These are phyloP conservation scores for Tiliacea citrago DNA, from an alignment of 2,888 invertebrate genomes.

Conservation along the genomic window DNA sequence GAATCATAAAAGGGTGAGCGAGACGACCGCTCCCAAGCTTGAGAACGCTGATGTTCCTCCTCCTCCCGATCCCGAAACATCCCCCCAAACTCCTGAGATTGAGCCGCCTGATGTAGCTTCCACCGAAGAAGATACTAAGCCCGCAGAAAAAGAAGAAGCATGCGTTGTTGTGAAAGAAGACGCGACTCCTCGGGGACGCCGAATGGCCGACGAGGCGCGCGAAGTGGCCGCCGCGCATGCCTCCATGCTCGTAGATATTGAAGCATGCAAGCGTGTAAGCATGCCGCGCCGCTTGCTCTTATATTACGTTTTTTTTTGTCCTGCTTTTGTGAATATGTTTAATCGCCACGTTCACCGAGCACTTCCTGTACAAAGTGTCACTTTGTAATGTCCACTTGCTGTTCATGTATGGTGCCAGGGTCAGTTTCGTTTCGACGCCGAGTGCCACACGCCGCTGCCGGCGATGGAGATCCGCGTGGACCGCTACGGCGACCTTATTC, in stretches of 20 bases:
- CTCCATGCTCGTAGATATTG: constrained; percentile 90
- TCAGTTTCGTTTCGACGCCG: constrained; percentile 97
- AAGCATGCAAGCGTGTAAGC: constrained; percentile 94
- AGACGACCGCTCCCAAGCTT: constrained; percentile 86
- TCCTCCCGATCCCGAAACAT: constrained; percentile 71
- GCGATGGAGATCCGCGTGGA: constrained; percentile 94
- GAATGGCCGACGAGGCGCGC: constrained; percentile 88
- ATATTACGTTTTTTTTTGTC: constrained; percentile 74
- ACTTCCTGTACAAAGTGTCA: constrained; percentile 58
- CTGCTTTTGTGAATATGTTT: constrained; percentile 58
- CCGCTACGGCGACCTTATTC: constrained; percentile 87
- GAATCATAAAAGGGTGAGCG: constrained; percentile 99
- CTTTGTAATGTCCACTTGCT: constrained; percentile 71
- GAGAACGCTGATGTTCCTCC: constrained; percentile 76
- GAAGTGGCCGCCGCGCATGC: constrained; percentile 89
- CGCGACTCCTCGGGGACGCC: constrained; percentile 84
- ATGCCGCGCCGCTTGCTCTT: constrained; percentile 89
- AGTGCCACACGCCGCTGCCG: constrained; percentile 94
- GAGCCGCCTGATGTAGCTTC: constrained; percentile 76
- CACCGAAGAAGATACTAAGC: constrained; percentile 79
- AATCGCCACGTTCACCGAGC: constrained; percentile 57
- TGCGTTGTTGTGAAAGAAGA: constrained; percentile 89
- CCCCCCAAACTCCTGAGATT: constrained; percentile 73
- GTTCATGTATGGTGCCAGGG: constrained; percentile 91
- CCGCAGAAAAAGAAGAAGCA: constrained; percentile 79